A percentile compares a stretch with the other conserved stretches of the same genome.
phyloP scores from a whole-genome alignment of 1,140 invertebrate species.

The Gonioctena quinquepunctata region DNA sequence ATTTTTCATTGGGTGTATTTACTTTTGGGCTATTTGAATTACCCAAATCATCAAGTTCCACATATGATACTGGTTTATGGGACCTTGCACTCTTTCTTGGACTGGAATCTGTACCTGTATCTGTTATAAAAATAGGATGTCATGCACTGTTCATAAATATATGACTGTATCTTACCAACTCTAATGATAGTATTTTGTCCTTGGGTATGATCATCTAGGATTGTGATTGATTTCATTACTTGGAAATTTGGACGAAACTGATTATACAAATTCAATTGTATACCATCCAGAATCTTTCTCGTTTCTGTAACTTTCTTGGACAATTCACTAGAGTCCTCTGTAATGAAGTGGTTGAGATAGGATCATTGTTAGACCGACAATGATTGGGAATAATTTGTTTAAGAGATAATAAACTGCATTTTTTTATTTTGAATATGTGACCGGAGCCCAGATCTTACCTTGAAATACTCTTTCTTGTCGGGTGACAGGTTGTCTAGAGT shows the following conservation, averaged over 20 bases:
- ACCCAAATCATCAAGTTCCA: conserved; percentile 29
- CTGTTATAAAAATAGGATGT: background rate
- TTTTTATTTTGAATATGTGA: too few relatives aligned
- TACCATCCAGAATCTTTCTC: conserved; percentile 36
- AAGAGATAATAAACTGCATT: too few relatives aligned
- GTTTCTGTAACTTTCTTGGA: conserved; percentile 30
- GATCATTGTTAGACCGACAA: too few relatives aligned
- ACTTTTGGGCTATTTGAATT: conserved; percentile 27
- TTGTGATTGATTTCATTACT: conserved; percentile 30
- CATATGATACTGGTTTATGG: conserved; percentile 42
- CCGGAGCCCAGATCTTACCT: too few relatives aligned
- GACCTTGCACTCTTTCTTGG: conserved; percentile 31
- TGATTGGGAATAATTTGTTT: too few relatives aligned
- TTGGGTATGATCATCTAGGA: conserved; percentile 37
- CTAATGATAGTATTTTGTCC: conserved; percentile 23
- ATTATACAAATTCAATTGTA: conserved; percentile 46
- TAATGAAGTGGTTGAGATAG: too few relatives aligned
- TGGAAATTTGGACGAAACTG: conserved; percentile 38
- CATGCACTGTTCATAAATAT: background rate
- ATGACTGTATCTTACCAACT: conserved; percentile 18
- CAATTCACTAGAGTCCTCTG: conserved; percentile 27
- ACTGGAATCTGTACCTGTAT: conserved; percentile 10
- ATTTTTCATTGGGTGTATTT: background rate
- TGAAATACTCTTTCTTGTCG: too few relatives aligned
- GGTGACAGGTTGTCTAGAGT: too few relatives aligned